These are phyloP conservation scores for Distichodus sexfasciatus DNA, from an alignment of 2,797 vertebrate genomes.

Conservation along the genomic window DNA sequence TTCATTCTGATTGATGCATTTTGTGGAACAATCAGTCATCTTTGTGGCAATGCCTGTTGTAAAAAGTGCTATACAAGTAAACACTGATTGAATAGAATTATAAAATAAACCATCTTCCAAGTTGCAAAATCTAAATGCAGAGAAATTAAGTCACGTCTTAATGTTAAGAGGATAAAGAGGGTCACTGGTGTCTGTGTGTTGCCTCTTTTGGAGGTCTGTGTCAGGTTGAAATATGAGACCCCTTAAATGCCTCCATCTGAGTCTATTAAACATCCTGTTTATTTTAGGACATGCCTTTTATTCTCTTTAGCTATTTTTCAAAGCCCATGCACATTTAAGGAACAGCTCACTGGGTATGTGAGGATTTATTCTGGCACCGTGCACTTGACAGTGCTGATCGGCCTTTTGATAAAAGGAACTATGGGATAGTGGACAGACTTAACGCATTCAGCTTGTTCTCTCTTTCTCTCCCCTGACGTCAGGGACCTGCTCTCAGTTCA, in stretches of 20 bases:
- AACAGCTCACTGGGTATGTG: background rate
- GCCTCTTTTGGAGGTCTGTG: slow-evolving; percentile 14
- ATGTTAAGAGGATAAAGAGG: background rate
- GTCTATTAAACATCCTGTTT: slow-evolving; percentile 33
- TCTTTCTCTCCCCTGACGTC: slow-evolving; percentile 24
- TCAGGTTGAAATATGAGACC: slow-evolving; percentile 37
- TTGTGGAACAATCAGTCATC: background rate
- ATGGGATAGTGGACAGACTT: slow-evolving; percentile 7
- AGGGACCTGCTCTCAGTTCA: background rate
- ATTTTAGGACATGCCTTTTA: slow-evolving; percentile 35
- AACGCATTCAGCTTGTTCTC: slow-evolving; percentile 26
- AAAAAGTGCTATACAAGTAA: background rate
- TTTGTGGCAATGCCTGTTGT: background rate
- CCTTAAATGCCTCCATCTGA: slow-evolving; percentile 34
- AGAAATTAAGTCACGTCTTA: background rate
- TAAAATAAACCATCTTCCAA: background rate
- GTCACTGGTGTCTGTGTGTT: background rate
- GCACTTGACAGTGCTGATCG: slow-evolving; percentile 24
- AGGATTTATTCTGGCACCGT: slow-evolving; percentile 34
- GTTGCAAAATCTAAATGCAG: background rate
- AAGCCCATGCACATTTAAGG: slow-evolving; percentile 26
- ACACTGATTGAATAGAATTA: too few species aligned
- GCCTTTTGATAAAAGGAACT: slow-evolving; percentile 23
- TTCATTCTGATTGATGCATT: too few species aligned
- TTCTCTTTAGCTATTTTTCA: slow-evolving; percentile 14